A percentile compares a stretch with the other conserved stretches of the same genome.
Conservation (phyloP, 1,140 invertebrate genomes). For the Drosophila kanapiae region DNA sequence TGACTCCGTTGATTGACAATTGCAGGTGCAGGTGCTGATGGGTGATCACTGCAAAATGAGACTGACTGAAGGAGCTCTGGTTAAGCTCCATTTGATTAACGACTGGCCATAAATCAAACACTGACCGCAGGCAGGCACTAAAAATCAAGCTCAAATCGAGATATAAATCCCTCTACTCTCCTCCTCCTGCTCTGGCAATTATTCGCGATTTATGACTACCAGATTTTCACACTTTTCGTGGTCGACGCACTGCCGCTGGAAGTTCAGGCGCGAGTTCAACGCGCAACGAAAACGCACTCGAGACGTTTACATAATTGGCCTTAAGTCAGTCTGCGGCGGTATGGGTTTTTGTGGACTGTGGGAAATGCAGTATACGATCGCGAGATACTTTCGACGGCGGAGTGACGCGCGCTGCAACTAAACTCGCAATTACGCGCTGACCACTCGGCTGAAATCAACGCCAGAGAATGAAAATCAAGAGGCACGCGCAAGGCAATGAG, state of each 20-base stretch:
- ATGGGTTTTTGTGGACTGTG: neutral
- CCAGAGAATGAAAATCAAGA: slow-evolving; percentile 41
- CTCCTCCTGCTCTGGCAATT: slow-evolving; percentile 1
- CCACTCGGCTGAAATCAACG: slow-evolving; percentile 58
- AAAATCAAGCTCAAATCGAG: slow-evolving; percentile 17
- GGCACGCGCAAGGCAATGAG: slow-evolving; percentile 33
- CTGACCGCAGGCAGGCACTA: slow-evolving; percentile 6
- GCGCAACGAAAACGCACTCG: slow-evolving; percentile 54
- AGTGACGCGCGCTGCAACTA: slow-evolving; percentile 59
- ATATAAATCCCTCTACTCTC: neutral
- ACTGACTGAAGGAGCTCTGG: slow-evolving; percentile 11
- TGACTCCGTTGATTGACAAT: slow-evolving; percentile 22
- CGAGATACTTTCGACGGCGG: slow-evolving; percentile 55
- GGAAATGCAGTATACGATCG: slow-evolving; percentile 39
- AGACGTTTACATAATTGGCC: slow-evolving; percentile 71
- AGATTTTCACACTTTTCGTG: slow-evolving; percentile 63
- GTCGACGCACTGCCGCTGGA: slow-evolving; percentile 21
- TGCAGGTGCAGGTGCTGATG: neutral
- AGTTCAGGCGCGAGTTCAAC: slow-evolving; percentile 23
- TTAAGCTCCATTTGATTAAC: slow-evolving; percentile 41
- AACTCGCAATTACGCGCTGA: slow-evolving; percentile 53
- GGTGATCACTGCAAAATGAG: neutral
- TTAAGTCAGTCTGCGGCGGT: slow-evolving; percentile 11
- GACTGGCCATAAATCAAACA: slow-evolving; percentile 41
- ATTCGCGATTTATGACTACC: slow-evolving; percentile 28